These are phyloP conservation scores for Rynchops niger DNA, from an alignment of 2,113 vertebrate genomes.

Conservation along the genomic window DNA sequence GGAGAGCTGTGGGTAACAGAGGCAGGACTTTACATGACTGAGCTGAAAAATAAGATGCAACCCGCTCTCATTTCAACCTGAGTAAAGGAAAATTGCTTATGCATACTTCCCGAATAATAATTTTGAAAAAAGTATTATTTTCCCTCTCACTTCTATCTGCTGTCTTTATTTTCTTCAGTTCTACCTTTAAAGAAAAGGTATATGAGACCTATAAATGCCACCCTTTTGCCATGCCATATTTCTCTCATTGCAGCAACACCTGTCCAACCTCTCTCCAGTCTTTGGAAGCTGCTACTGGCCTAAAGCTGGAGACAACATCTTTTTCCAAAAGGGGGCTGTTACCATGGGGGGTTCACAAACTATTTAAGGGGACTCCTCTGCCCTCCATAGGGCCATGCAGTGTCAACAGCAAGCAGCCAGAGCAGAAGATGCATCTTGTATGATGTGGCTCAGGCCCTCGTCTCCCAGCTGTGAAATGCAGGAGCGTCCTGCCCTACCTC, in stretches of 20 bases:
- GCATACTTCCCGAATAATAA: not conserved
- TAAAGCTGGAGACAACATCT: not conserved
- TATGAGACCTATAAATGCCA: not conserved
- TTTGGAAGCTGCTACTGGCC: not conserved
- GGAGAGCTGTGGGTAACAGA: not conserved
- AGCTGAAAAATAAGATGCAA: not conserved
- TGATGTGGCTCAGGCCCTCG: not conserved
- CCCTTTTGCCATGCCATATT: not conserved
- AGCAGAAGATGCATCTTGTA: not conserved
- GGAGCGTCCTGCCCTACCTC: not conserved
- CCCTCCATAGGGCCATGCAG: not conserved
- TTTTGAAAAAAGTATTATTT: not conserved
- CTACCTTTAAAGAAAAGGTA: not conserved
- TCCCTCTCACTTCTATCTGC: not conserved
- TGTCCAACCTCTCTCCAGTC: not conserved
- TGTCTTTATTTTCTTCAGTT: not conserved
- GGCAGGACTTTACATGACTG: not conserved
- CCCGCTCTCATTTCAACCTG: not conserved
- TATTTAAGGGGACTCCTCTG: not conserved
- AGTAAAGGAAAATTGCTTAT: not conserved
- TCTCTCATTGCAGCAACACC: not conserved
- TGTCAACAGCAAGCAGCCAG: not conserved
- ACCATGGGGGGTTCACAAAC: not conserved
- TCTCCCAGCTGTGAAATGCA: not conserved
- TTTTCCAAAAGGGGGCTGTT: not conserved